Percentiles rank a stretch among this genome's conserved stretches.
phyloP scores from a whole-genome alignment of 2,797 vertebrate genomes.

The Rhabdophis nuchalis region DNA sequence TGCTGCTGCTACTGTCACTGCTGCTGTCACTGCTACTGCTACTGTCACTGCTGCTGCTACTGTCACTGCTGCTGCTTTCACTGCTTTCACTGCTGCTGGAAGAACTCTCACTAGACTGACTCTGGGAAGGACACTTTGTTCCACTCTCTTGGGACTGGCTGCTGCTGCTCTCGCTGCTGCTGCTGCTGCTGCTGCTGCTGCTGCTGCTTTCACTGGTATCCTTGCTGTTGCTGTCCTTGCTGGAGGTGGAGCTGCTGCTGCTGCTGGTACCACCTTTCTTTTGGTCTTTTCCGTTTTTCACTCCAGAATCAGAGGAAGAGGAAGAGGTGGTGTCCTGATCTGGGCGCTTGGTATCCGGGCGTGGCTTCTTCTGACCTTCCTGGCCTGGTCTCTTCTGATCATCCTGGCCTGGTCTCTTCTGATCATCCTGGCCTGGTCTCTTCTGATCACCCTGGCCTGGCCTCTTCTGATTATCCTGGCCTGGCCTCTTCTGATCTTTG shows the following conservation, averaged over 20 bases:
- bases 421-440: not conserved
- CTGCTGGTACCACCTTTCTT: not conserved
- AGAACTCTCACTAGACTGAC: not conserved
- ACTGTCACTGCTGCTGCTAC: fast-evolving
- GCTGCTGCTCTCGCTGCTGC: not conserved
- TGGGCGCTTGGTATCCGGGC: not conserved
- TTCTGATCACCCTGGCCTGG: no score
- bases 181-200: not conserved
- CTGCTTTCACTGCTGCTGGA: not conserved
- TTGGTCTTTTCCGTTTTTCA: not conserved
- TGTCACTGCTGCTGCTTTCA: fast-evolving
- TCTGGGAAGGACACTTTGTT: not conserved
- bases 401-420: not conserved
- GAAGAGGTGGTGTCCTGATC: not conserved
- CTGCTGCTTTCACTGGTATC: not conserved
- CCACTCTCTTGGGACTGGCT: not conserved
- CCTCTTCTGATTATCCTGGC: not conserved
- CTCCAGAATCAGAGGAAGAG: not conserved
- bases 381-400: no score
- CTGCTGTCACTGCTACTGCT: fast-evolving
- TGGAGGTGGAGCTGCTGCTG: not conserved
- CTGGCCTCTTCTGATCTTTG: not conserved
- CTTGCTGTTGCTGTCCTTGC: not conserved
- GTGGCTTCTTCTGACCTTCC: no score
- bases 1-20: fast-evolving